Evolutionary conservation across 2,113 vertebrate species (phyloP), one percentile per base, ranked within the genome.

Genomic region (Urocolius indicus): DNA sequence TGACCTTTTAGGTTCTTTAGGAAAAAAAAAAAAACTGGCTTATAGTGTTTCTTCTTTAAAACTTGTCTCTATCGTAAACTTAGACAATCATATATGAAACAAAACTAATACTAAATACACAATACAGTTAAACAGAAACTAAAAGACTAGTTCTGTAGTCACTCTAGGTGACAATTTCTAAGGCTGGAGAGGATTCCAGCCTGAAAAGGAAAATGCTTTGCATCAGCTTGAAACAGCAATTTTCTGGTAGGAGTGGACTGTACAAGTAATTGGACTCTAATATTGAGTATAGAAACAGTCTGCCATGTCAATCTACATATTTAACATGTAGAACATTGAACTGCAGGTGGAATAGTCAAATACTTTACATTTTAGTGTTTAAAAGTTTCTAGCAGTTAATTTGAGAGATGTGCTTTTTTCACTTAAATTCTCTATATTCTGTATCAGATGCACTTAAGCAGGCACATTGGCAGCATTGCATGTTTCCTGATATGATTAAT

Each of bases 401-500:
- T 68, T 61, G n/a, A 46, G 72, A 85, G 2, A 58, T 3, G 80
- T 13, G 10, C 6, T 55, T 95, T 75, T 75, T 61, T 9, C 68
- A 88, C 12, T n/a, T 67, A 63, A 71, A 86, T 11, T 55, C 26
- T 54, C 13, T 1, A 32, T 46, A 52, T 74, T 75, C 54, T 68
- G 9, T n/a, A 59, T 21, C 24, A 73, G 21, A 82, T 51, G 13
- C 17, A 54, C 15, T 46, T 77, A 55, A 72, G 36, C 46, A 52
- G 8, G 6, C 18, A 83, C 8, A 52, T 0, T 49, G 15, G 8
- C 0, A 4, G 10, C 17, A 46, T 5, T 88, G 11, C 22, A 21
- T 15, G 6, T 75, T 87, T 83, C 36, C 36, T 79, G 41, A 36
- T 74, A n/a, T 11, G 5, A 23, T 20, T 87, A 6, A 26, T 92